Base-by-base conservation (phyloP, 2,888 invertebrate species). In the Tipula lateralis region DNA sequence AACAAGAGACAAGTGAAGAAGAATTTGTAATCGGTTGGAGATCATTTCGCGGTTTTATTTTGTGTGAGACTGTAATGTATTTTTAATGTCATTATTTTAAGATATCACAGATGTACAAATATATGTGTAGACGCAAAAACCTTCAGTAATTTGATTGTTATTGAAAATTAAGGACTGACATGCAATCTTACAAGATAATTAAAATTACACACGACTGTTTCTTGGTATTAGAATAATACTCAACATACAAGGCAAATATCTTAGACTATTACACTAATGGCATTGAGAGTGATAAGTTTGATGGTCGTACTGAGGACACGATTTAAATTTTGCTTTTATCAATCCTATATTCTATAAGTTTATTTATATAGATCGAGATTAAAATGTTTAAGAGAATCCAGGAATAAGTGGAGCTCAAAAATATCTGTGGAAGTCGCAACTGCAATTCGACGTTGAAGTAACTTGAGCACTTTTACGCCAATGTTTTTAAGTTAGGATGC, bases 41-140 rank as follows among this genome's bases (percentile, higher is more conserved):
- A 66, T 66, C 24, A 24, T 66, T 24, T 24, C 24, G 24, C 66
- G 66, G 66, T 66, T 66, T 66, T 12, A 24, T 66, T 24, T 66
- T 66, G 7, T 66, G 6, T 44, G 13, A 6, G 66, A 24, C 24
- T 24, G 9, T 66, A 66, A 66, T 66, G 66, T 66, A 66, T 66
- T 66, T 66, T 66, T 66, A 66, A 66, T 66, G 66, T 66, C 66
- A 66, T 66, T 66, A 66, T 66, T 66, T 66, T 66, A 32, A 5
- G 66, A 24, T 24, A 66, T 24, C 24, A 66, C 19, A 66, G 24
- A 66, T 66, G 19, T 66, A 12, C 9, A 9, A 66, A 66, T 24
- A n/a, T n/a, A 66, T 66, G 66, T 66, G 66, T 24, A 19, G 24
- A 66, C 66, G 66, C 24, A 24, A 66, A 19, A 24, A 24, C 66